Evolutionary conservation across 2,888 invertebrate genomes (phyloP), one percentile per base, ranked within the genome.

Genomic region (Stenodema calcarata): DNA sequence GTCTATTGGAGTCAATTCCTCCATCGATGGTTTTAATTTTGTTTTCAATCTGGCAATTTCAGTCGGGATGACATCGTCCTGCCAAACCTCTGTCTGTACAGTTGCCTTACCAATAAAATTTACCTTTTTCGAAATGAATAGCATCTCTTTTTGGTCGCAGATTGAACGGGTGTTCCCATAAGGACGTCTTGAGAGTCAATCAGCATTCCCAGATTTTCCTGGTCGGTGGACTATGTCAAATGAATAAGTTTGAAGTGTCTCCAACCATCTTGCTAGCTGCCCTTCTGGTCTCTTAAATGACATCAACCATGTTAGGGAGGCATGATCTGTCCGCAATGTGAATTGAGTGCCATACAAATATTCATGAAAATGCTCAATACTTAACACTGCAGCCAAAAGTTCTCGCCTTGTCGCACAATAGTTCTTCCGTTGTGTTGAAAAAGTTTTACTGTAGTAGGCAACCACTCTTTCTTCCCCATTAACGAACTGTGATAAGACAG

Each of bases 231-330:
- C 47, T 12, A 47, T 47, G n/a, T n/a, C n/a, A n/a, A 47, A 14
- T 12, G 47, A 47, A 12, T 47, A 47, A 47, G 47, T 47, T 47
- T 47, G 47, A 12, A 47, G 47, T 12, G 47, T 47, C 47, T 47
- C 47, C 16, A 47, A 16, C 47, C 47, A 47, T 14, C 44, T 7
- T 16, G 80, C 80, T 18, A 80, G 47, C 47, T 80, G 44, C 18
- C 47, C 80, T 80, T 80, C 47, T 44, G 80, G 80, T 23, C 28
- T 44, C 23, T 47, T 80, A 47, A 80, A 80, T 42, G 42, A 27
- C 11, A 27, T 16, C 14, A 80, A 23, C 80, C 80, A 80, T 18
- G 11, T 42, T 18, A 80, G 47, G 16, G 47, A 12, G 16, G 47
- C 47, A 16, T 47, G 47, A 16, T 47, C 47, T 12, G n/a, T 47